Conservation (phyloP, 1,140 invertebrate genomes). For the Panagrolaimus sp. region DNA sequence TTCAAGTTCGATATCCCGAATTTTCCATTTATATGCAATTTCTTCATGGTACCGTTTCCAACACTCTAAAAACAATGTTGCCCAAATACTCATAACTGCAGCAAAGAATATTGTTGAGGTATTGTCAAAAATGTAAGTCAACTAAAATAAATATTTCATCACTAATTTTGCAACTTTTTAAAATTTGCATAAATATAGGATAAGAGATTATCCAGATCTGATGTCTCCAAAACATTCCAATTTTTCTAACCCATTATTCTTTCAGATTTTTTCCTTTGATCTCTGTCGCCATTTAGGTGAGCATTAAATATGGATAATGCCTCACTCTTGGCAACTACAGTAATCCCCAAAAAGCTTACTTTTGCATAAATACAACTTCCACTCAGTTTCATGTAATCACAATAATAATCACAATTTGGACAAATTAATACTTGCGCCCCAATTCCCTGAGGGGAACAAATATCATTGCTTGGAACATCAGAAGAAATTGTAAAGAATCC, state of each 20-base stretch:
- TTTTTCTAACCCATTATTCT: too few relatives aligned
- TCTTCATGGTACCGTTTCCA: background rate
- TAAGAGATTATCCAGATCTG: too few relatives aligned
- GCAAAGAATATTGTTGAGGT: background rate
- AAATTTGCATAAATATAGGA: too few relatives aligned
- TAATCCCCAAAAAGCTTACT: too few relatives aligned
- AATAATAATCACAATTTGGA: constrained; percentile 48
- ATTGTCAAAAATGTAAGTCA: constrained; percentile 1
- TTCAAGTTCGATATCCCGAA: background rate
- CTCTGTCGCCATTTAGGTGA: too few relatives aligned
- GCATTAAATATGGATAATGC: too few relatives aligned
- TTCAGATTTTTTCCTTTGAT: too few relatives aligned
- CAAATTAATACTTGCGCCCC: constrained; percentile 44
- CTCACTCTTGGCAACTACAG: too few relatives aligned
- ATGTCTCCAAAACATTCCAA: too few relatives aligned
- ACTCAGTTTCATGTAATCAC: constrained; percentile 46
- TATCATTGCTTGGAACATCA: constrained; percentile 46
- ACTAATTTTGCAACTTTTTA: too few relatives aligned
- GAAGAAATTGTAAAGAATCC: background rate
- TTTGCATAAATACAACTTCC: constrained; percentile 7
- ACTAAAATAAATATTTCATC: background rate
- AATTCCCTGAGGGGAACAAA: constrained; percentile 40
- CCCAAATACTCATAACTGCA: background rate
- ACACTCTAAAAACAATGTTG: background rate
- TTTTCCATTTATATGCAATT: background rate